These are phyloP conservation scores for Actinia tenebrosa DNA, from an alignment of 64 coral and sea anemone species.

Conservation along the genomic window DNA sequence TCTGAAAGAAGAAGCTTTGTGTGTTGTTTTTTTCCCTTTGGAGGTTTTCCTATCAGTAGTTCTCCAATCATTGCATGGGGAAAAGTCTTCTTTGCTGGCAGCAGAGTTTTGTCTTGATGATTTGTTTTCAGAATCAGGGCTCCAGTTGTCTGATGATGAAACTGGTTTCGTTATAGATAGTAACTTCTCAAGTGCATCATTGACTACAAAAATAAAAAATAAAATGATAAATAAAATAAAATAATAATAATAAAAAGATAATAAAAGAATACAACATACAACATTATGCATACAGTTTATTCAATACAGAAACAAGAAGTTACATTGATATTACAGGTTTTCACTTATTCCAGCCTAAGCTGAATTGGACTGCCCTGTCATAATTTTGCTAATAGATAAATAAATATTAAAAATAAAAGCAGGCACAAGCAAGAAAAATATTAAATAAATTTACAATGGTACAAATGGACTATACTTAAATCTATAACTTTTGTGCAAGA, in stretches of 20 bases:
- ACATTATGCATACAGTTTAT: no score
- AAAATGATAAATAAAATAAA: not conserved
- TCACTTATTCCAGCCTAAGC: no score
- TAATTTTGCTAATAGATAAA: no score
- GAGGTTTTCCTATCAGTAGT: not conserved
- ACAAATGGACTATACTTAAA: no score
- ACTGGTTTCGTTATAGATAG: conserved; percentile 42
- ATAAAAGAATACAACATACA: no score
- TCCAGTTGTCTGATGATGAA: not conserved
- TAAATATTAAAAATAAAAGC: no score
- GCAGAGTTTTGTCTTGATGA: not conserved
- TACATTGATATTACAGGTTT: no score
- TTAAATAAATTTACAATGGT: no score
- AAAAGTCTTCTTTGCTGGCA: not conserved
- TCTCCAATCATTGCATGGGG: not conserved
- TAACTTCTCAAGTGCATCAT: conserved; percentile 78
- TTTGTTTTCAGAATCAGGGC: not conserved
- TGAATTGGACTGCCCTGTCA: no score
- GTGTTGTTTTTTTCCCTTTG: not conserved
- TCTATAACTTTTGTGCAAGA: no score
- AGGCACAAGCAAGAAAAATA: no score
- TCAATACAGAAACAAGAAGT: no score
- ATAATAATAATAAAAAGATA: not conserved
- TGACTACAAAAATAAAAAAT: conserved; percentile 34
- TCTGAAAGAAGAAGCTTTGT: not conserved